A percentile compares a stretch with the other conserved stretches of the same genome.
Evolutionary conservation across 2,113 vertebrate species (phyloP).

Genomic region (Canis aureus): DNA sequence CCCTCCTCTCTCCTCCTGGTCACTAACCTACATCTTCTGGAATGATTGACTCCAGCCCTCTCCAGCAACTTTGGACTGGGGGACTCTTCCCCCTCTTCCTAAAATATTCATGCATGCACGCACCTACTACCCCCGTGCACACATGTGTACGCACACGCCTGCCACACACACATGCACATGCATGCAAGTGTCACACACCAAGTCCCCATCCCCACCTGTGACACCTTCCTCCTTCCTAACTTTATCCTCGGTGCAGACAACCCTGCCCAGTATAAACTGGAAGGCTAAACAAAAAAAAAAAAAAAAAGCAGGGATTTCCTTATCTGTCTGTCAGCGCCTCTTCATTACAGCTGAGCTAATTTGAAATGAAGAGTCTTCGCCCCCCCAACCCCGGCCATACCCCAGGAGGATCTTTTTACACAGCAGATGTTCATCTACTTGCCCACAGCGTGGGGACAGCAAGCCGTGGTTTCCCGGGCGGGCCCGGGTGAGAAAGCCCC

Average conservation of each 20-base stretch:
- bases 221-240: not conserved
- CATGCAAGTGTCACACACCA: not conserved
- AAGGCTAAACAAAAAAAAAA: rapidly evolving
- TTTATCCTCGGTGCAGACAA: not conserved
- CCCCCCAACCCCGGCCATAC: not conserved
- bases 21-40: not conserved
- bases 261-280: rapidly evolving
- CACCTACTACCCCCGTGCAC: no score
- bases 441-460: rapidly evolving
- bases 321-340: not conserved
- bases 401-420: not conserved
- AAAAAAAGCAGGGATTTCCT: not conserved
- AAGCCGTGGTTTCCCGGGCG: not conserved
- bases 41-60: not conserved
- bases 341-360: not conserved
- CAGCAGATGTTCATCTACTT: not conserved
- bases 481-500: not conserved
- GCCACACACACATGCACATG: not conserved
- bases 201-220: not conserved
- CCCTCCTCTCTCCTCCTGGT: not conserved
- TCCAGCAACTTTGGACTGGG: not conserved
- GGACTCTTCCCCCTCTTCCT: not conserved
- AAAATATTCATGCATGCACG: not conserved
- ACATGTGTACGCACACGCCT: not conserved
- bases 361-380: not conserved